A percentile compares a stretch with the other conserved stretches of the same genome.
Evolutionary conservation across 2,113 vertebrate species (phyloP).

Genomic region (Panthera leo): DNA sequence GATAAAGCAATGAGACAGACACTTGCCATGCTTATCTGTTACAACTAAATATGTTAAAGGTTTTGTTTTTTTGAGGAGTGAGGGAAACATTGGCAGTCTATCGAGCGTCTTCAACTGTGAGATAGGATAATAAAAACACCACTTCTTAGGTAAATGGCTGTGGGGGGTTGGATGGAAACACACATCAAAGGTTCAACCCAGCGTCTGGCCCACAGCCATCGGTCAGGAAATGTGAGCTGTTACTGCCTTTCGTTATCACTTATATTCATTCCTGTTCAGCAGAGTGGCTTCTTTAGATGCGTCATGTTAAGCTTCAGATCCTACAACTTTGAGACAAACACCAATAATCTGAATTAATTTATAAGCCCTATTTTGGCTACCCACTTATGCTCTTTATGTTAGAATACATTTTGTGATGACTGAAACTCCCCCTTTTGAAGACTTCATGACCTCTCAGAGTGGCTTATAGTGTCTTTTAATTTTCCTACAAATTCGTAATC

Average conservation of each 20-base stretch:
- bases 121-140: neutral
- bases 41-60: neutral
- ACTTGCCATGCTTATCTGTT: constrained; percentile 40
- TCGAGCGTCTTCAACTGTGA: neutral
- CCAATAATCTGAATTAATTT: neutral
- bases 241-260: neutral
- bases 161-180: neutral
- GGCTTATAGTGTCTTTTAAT: neutral
- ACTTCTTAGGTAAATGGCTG: neutral
- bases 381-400: neutral
- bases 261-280: neutral
- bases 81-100: neutral
- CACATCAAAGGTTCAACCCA: neutral
- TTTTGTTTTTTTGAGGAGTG: constrained; percentile 7
- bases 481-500: neutral
- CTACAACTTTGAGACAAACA: neutral
- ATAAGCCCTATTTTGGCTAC: constrained; percentile 22
- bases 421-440: constrained; percentile 9
- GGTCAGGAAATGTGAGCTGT: neutral
- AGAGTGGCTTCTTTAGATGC: neutral
- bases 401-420: neutral
- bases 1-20: neutral
- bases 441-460: neutral
- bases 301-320: constrained; percentile 14
- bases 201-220: neutral